Percentiles rank a stretch among this genome's conserved stretches.
These are phyloP conservation scores for Endotricha flammealis DNA, from an alignment of 2,888 invertebrate genomes.

Conservation along the genomic window DNA sequence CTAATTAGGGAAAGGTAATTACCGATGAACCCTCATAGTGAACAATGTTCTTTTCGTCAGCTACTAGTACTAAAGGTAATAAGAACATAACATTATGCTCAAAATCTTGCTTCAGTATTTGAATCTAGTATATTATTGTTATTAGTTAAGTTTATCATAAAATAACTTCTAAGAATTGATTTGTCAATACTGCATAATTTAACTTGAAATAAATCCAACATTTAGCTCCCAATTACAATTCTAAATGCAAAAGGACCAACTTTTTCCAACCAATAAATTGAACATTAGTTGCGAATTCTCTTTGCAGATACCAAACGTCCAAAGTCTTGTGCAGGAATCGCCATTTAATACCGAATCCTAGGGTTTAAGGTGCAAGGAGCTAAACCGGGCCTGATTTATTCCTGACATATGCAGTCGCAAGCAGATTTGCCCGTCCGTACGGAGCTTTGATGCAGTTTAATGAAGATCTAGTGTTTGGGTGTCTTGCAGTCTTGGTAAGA, in stretches of 20 bases:
- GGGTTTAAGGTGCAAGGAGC: conserved; percentile 32
- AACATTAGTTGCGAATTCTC: conserved; percentile 7
- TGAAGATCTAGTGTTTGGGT: conserved; percentile 11
- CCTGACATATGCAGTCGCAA: conserved; percentile 28
- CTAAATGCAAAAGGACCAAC: neutral
- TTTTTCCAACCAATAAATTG: conserved; percentile 4
- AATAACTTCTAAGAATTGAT: no score
- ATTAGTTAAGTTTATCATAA: no score
- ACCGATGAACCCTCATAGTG: no score
- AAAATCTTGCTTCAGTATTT: no score
- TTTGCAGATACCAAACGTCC: conserved; percentile 8
- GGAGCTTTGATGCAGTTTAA: conserved; percentile 15
- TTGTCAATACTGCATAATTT: no score
- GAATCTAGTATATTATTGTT: no score
- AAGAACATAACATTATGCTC: no score
- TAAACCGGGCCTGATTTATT: conserved; percentile 37
- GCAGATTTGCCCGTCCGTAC: conserved; percentile 11
- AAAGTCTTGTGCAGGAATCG: conserved; percentile 25
- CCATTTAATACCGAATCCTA: conserved; percentile 31
- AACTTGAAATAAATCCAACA: no score
- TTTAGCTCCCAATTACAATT: neutral
- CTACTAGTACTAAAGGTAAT: no score
- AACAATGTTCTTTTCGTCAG: no score
- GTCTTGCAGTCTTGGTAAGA: conserved; percentile 4
- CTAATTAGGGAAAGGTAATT: no score